Evolutionary conservation across 2,888 invertebrate species (phyloP).

Genomic region (Ctena decussata): DNA sequence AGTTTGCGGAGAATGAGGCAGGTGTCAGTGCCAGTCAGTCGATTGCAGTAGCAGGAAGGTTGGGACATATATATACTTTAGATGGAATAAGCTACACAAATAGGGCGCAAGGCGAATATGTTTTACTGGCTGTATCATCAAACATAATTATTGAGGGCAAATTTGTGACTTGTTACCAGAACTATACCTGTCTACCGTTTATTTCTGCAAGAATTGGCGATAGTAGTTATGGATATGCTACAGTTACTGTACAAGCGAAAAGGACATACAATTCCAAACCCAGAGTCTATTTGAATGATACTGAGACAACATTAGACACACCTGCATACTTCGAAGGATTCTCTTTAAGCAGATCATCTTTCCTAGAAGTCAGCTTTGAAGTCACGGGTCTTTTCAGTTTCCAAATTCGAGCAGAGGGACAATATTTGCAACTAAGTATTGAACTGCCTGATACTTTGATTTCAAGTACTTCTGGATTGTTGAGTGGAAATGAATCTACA

Average conservation of each 20-base stretch:
- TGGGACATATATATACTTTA: constrained; percentile 69
- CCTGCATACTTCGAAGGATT: constrained; percentile 69
- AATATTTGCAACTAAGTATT: constrained; percentile 62
- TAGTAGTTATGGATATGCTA: constrained; percentile 58
- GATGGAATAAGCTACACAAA: constrained; percentile 69
- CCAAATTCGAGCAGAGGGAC: constrained; percentile 57
- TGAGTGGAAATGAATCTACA: constrained; percentile 60
- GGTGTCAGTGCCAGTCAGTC: neutral
- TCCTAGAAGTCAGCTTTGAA: constrained; percentile 54
- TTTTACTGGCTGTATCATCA: constrained; percentile 65
- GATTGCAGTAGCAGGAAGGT: constrained; percentile 52
- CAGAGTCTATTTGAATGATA: constrained; percentile 60
- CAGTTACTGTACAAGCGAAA: constrained; percentile 63
- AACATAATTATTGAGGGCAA: constrained; percentile 71
- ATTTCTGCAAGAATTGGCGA: constrained; percentile 71
- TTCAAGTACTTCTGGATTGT: constrained; percentile 60
- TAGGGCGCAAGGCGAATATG: constrained; percentile 64
- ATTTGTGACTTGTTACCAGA: constrained; percentile 73
- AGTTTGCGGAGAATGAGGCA: constrained; percentile 57
- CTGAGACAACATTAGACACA: constrained; percentile 53
- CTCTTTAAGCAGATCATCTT: constrained; percentile 51
- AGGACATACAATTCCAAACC: constrained; percentile 48
- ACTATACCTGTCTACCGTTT: constrained; percentile 71
- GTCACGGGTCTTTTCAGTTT: constrained; percentile 54
- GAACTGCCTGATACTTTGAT: constrained; percentile 37